phyloP scores from a whole-genome alignment of 2,797 vertebrate genomes.

The Arnoldichthys spilopterus region DNA sequence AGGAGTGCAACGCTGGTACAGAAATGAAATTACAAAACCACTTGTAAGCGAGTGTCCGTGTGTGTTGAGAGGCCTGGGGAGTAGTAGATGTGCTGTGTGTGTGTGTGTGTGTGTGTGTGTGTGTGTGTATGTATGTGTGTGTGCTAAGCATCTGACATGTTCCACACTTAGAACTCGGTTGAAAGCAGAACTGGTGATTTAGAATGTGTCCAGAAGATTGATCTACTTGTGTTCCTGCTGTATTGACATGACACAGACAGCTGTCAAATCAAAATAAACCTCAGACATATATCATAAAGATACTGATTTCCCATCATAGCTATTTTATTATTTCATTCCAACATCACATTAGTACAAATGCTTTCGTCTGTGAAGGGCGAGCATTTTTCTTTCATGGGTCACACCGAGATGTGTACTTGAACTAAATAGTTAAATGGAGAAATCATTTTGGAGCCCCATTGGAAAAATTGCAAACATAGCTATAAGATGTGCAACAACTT shows the following conservation, averaged over 20 bases:
- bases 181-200: slow-evolving; percentile 62
- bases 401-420: neutral
- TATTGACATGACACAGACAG: slow-evolving; percentile 60
- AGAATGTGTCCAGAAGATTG: slow-evolving; percentile 81
- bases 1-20: slow-evolving; percentile 80
- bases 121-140: slow-evolving; percentile 67
- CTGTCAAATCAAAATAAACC: slow-evolving; percentile 51
- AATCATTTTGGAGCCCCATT: neutral
- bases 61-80: slow-evolving; percentile 60
- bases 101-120: slow-evolving; percentile 32
- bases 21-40: slow-evolving; percentile 83
- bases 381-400: neutral
- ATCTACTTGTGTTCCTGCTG: slow-evolving; percentile 70
- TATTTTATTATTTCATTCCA: slow-evolving; percentile 1
- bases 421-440: neutral
- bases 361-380: neutral
- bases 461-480: neutral
- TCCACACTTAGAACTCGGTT: slow-evolving; percentile 63
- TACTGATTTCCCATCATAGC: slow-evolving; percentile 50
- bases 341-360: neutral
- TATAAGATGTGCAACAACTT: neutral
- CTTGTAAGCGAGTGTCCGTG: slow-evolving; percentile 75
- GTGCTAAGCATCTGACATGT: slow-evolving; percentile 75
- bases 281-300: neutral
- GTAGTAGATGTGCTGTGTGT: slow-evolving; percentile 37